phyloP scores from a whole-genome alignment of 2,113 vertebrate genomes.

The Pluvialis apricaria region DNA sequence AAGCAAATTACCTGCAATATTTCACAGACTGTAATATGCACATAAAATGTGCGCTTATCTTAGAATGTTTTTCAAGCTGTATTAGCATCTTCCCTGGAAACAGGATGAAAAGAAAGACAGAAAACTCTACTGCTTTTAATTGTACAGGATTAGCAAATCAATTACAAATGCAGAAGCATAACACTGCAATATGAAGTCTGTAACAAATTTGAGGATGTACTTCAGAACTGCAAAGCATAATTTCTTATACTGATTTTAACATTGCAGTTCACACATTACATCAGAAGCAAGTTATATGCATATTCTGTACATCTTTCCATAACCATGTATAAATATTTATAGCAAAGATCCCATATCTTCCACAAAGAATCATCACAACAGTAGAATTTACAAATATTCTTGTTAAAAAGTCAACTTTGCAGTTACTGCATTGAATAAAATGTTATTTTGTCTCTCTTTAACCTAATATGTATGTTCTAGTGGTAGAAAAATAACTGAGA shows the following conservation, averaged over 20 bases:
- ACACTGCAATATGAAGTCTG: not conserved
- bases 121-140: not conserved
- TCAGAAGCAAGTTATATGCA: not conserved
- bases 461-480: constrained; percentile 32
- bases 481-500: constrained; percentile 58
- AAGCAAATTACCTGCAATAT: not conserved
- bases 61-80: not conserved
- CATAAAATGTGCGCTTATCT: not conserved
- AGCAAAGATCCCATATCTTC: not conserved
- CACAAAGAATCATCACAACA: not conserved
- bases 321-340: not conserved
- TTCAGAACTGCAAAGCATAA: not conserved
- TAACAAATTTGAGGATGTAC: not conserved
- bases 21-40: not conserved
- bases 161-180: not conserved
- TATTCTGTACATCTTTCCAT: not conserved
- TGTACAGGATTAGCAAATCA: not conserved
- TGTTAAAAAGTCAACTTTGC: not conserved
- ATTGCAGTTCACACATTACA: not conserved
- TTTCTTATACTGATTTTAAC: not conserved
- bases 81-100: not conserved
- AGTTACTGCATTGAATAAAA: constrained; percentile 29
- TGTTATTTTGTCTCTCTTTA: constrained; percentile 41
- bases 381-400: not conserved
- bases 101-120: not conserved